phyloP scores from a whole-genome alignment of 2,113 vertebrate species.

The Ranitomeya variabilis region DNA sequence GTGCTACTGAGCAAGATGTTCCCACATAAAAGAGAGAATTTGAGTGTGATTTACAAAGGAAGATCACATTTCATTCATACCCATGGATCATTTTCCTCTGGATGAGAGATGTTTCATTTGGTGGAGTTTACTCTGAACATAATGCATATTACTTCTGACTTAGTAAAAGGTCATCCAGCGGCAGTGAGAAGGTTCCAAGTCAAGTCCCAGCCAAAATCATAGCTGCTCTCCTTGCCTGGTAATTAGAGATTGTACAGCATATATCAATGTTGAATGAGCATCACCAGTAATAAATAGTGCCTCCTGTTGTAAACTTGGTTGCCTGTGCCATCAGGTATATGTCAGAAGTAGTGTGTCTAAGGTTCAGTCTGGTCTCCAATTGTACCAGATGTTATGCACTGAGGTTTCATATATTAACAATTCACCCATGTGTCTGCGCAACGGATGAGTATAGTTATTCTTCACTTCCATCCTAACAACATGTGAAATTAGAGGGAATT shows the following conservation, averaged over 20 bases:
- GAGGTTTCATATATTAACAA: neutral
- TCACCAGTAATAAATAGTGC: neutral
- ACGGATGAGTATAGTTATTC: neutral
- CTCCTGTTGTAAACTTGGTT: neutral
- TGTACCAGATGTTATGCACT: neutral
- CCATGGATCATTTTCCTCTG: neutral
- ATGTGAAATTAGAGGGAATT: neutral
- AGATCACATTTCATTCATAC: conserved; percentile 23
- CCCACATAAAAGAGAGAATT: conserved; percentile 2
- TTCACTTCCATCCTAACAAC: neutral
- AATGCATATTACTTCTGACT: conserved; percentile 16
- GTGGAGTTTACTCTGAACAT: conserved; percentile 3
- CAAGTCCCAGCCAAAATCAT: neutral
- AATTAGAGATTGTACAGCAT: neutral
- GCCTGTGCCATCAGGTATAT: neutral
- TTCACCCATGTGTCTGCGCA: neutral
- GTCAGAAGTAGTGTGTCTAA: neutral
- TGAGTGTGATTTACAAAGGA: neutral
- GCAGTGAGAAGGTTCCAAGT: neutral
- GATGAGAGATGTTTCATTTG: conserved; percentile 2
- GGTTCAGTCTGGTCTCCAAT: neutral
- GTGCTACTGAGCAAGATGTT: conserved; percentile 2
- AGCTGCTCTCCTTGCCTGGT: neutral
- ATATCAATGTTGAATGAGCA: neutral
- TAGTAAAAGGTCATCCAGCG: conserved; percentile 11